Evolutionary conservation across 2,797 vertebrate species (phyloP).

Genomic region (Onychomys leucogaster): DNA sequence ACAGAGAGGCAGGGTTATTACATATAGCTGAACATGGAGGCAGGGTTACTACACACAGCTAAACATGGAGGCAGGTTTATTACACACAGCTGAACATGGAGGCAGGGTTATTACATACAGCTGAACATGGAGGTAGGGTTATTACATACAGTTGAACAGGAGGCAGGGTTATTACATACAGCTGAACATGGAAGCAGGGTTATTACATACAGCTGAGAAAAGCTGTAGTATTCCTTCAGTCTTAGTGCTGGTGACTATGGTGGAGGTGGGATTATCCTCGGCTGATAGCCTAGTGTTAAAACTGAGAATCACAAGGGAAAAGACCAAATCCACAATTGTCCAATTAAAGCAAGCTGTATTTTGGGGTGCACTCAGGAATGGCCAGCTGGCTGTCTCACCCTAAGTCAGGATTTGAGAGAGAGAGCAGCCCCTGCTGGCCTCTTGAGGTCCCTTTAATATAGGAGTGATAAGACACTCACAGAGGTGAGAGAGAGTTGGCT

Average conservation of each 20-base stretch:
- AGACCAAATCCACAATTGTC: not conserved
- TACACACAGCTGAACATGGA: no score
- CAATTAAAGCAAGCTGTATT: not conserved
- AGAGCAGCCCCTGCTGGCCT: not conserved
- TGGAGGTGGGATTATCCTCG: not conserved
- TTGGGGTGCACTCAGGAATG: not conserved
- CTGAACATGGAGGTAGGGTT: not conserved
- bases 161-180: no score
- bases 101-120: no score
- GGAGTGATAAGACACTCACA: not conserved
- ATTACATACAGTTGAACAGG: not conserved
- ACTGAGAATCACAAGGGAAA: not conserved
- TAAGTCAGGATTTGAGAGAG: not conserved
- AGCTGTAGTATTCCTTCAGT: not conserved
- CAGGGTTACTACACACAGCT: no score
- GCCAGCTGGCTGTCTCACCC: not conserved
- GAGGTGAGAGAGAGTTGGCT: not conserved
- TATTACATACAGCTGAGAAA: not conserved
- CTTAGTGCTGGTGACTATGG: no score
- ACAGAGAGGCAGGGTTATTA: not conserved
- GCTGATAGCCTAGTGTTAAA: not conserved
- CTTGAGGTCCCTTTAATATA: not conserved
- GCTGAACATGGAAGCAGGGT: no score
- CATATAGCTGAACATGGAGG: not conserved
- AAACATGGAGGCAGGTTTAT: no score